These are phyloP conservation scores for Parnassius apollo DNA, from an alignment of 2,888 invertebrate species.

Conservation along the genomic window DNA sequence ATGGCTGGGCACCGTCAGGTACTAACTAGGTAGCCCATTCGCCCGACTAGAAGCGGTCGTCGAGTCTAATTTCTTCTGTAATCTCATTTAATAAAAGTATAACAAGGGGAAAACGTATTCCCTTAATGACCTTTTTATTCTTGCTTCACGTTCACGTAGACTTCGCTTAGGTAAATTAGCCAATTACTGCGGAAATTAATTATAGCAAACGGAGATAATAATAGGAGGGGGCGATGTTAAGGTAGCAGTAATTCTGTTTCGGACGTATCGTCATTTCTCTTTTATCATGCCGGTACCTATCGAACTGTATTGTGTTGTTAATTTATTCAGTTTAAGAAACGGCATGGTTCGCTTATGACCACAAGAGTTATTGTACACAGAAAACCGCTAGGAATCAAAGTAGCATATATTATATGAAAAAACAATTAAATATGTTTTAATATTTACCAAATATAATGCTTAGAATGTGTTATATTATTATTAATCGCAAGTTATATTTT, in stretches of 20 bases:
- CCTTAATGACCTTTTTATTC: constrained; percentile 17
- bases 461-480: no score
- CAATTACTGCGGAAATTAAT: constrained; percentile 25
- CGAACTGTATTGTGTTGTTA: constrained; percentile 17
- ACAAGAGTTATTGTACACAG: no score
- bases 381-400: no score
- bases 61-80: constrained; percentile 12
- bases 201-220: constrained; percentile 12
- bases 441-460: no score
- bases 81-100: constrained; percentile 19
- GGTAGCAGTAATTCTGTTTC: constrained; percentile 13
- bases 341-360: no score
- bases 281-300: constrained; percentile 9
- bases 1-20: not conserved
- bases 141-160: not conserved
- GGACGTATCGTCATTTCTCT: constrained; percentile 15
- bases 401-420: no score
- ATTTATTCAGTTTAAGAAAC: constrained; percentile 11
- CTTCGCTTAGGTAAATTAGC: constrained; percentile 17
- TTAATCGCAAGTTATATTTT: no score
- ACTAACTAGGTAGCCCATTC: constrained; percentile 6
- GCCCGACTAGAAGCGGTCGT: not conserved
- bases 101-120: constrained; percentile 14
- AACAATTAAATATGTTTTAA: no score
- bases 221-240: constrained; percentile 3